Evolutionary conservation across 2,797 vertebrate species (phyloP).

Genomic region (Platalea minor): DNA sequence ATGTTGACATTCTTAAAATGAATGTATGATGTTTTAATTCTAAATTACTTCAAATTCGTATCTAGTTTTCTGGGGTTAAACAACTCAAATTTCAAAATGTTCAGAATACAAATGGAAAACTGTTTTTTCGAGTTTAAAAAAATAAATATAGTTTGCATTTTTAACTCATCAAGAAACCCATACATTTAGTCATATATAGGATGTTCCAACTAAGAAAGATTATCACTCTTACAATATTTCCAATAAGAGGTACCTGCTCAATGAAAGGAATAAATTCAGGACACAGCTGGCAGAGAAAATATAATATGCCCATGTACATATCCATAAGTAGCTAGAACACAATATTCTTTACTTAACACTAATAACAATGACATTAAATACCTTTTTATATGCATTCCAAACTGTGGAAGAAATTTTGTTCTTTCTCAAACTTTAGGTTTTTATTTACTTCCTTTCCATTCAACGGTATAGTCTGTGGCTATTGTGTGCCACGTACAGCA

Average conservation of each 20-base stretch:
- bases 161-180: neutral
- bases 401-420: neutral
- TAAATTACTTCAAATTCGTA: neutral
- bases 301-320: neutral
- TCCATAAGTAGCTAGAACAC: rapidly evolving
- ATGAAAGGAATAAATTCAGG: neutral
- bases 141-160: neutral
- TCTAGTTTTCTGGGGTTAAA: neutral
- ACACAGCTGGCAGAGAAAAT: neutral
- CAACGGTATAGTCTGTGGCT: neutral
- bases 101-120: neutral
- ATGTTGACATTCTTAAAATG: neutral
- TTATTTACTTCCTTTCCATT: neutral
- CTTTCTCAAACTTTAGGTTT: neutral
- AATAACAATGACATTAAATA: neutral
- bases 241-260: neutral
- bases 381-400: neutral
- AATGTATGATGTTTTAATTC: neutral
- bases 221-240: neutral
- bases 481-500: neutral
- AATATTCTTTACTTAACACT: neutral
- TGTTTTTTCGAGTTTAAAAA: neutral
- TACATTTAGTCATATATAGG: neutral
- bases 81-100: neutral
- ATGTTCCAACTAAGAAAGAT: neutral